Conservation (phyloP, 2,113 vertebrate genomes). For the Lontra canadensis region DNA sequence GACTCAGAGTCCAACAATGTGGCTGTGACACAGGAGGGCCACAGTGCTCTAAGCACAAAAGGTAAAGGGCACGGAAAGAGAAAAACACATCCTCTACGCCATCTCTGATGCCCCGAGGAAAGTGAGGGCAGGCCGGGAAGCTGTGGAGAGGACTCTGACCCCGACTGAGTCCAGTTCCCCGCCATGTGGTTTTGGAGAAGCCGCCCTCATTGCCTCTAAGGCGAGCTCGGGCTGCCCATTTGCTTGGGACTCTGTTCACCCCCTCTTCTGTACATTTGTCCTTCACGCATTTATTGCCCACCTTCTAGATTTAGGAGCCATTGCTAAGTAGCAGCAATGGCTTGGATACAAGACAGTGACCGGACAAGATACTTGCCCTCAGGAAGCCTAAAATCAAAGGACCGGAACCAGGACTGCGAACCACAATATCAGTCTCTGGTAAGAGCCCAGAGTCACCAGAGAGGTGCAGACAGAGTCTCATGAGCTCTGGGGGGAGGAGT, state of each 20-base stretch:
- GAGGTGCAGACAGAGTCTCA: neutral
- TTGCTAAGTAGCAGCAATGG: neutral
- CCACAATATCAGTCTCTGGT: neutral
- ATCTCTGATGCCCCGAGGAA: neutral
- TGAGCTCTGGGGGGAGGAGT: neutral
- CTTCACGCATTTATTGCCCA: neutral
- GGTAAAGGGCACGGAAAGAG: neutral
- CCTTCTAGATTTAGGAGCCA: neutral
- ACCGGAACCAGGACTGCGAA: neutral
- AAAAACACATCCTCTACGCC: neutral
- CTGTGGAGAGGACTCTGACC: neutral
- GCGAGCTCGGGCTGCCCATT: neutral
- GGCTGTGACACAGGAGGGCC: neutral
- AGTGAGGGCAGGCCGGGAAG: neutral
- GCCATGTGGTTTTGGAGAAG: fast-evolving
- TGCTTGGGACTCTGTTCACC: neutral
- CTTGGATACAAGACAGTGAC: neutral
- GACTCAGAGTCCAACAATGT: neutral
- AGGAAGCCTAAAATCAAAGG: neutral
- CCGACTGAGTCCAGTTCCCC: neutral
- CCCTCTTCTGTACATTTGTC: neutral
- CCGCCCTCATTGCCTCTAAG: too few species aligned
- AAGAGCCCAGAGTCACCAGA: neutral
- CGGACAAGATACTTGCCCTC: neutral
- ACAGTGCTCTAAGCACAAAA: neutral